Base-by-base conservation (phyloP, 2,888 invertebrate species). In the Leptothorax acervorum region DNA sequence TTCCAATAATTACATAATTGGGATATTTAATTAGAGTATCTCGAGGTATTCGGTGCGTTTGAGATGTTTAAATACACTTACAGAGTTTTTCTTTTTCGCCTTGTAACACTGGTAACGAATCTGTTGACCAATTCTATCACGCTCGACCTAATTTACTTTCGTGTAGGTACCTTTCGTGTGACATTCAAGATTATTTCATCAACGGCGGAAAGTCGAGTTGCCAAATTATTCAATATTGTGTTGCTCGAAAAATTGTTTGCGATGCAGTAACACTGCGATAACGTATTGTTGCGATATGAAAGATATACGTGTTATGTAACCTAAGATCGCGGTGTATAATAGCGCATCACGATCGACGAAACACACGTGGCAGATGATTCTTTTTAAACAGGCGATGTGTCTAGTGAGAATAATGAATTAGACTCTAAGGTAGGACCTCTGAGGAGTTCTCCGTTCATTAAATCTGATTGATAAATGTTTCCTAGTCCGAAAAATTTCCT, bases 291-390 rank as follows among this genome's bases (percentile, higher is more conserved):
- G 42, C 28, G 9, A 55, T 68, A 68, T 42, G 8, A 53, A 68
- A 53, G 18, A 66, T 12, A 66, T n/a, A 66, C 5, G 48, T 31
- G 28, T 78, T 78, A 45, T 4, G 55, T 55, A 78, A 78, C 9
- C 6, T n/a, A 31, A 45, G 31, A 78, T 78, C 11, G 11, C 15
- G 3, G 39, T 28, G n/a, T 55, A 70, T 70, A 55, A 78, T 70
- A 78, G 15, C 42, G 5, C 35, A 23, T 48, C 4, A 42, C 5
- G 18, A 66, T 55, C 42, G 39, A 68, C 53, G 31, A 70, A 76
- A 68, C 53, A 42, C 55, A 45, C n/a, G 31, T 28, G 51, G 18
- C 15, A 42, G 18, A 42, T 5, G 6, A 65, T 68, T 42, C 45
- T n/a, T 35, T 42, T 11, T 28, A n/a, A 28, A 28, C 53, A 42